Percentiles rank a stretch among this genome's conserved stretches.
Conservation (phyloP, 1,140 invertebrate species). For the Phenacoccus solenopsis region DNA sequence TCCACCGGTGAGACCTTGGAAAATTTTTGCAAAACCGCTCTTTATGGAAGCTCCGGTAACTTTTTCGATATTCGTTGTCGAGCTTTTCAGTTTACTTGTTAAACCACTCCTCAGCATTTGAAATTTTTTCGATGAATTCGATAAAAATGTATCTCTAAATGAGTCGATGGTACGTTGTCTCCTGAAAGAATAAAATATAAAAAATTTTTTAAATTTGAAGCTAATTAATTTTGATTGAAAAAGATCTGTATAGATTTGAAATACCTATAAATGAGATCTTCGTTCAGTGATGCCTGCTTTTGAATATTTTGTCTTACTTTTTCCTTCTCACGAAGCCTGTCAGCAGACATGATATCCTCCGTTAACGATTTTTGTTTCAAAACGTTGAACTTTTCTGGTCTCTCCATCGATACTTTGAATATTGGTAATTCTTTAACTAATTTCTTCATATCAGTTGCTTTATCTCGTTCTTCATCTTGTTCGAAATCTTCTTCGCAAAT, state of each 20-base stretch:
- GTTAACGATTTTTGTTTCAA: slow-evolving; percentile 79
- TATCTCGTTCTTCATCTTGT: slow-evolving; percentile 44
- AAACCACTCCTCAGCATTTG: slow-evolving; percentile 72
- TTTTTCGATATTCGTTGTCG: slow-evolving; percentile 64
- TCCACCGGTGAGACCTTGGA: slow-evolving; percentile 50
- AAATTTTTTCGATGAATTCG: slow-evolving; percentile 60
- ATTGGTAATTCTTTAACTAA: slow-evolving; percentile 45
- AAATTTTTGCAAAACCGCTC: slow-evolving; percentile 56
- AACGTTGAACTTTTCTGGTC: slow-evolving; percentile 39
- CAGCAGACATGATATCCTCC: slow-evolving; percentile 74
- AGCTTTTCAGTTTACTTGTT: slow-evolving; percentile 63
- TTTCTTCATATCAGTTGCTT: slow-evolving; percentile 49
- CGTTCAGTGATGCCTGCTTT: slow-evolving; percentile 76
- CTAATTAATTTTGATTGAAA: neutral
- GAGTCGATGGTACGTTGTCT: slow-evolving; percentile 46
- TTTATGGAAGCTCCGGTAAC: slow-evolving; percentile 49
- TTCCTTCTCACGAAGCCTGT: slow-evolving; percentile 69
- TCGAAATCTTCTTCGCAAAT: slow-evolving; percentile 38
- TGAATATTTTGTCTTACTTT: slow-evolving; percentile 69
- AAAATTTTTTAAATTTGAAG: neutral
- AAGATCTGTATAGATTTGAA: neutral
- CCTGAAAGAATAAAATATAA: neutral
- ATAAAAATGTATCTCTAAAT: slow-evolving; percentile 57
- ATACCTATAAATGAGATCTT: slow-evolving; percentile 65
- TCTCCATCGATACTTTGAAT: slow-evolving; percentile 38